phyloP scores from a whole-genome alignment of 2,888 invertebrate genomes.

The Rhingia rostrata region DNA sequence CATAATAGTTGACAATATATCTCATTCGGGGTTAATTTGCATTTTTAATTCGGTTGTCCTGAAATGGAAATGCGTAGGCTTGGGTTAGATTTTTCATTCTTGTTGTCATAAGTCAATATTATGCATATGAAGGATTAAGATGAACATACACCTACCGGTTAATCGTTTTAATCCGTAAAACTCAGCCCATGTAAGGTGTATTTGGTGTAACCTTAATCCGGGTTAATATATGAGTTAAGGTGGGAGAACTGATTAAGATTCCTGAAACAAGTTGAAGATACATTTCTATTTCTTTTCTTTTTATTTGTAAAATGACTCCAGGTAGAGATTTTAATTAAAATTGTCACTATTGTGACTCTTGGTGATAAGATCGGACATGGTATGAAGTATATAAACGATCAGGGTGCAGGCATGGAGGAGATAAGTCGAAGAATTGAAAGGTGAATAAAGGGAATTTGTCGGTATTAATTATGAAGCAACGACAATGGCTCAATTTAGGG shows the following conservation, averaged over 20 bases:
- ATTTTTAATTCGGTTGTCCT: slow-evolving; percentile 39
- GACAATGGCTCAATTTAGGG: not conserved
- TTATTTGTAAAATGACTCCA: not conserved
- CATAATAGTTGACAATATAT: slow-evolving; percentile 20
- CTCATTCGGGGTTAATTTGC: slow-evolving; percentile 14
- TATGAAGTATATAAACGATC: not conserved
- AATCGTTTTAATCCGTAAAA: slow-evolving; percentile 35
- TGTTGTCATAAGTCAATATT: slow-evolving; percentile 17
- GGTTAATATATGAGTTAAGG: slow-evolving; percentile 40
- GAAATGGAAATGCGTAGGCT: slow-evolving; percentile 1
- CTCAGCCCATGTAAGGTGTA: slow-evolving; percentile 9
- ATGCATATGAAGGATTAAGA: slow-evolving; percentile 41
- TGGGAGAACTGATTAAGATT: slow-evolving; percentile 33
- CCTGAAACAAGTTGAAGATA: not conserved
- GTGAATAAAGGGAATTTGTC: not conserved
- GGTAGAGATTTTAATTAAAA: slow-evolving; percentile 3
- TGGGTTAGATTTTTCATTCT: not conserved
- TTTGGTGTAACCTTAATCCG: slow-evolving; percentile 38
- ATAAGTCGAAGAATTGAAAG: too few species aligned
- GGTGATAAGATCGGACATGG: slow-evolving; percentile 2
- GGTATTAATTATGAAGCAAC: not conserved
- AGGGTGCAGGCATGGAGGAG: too few species aligned
- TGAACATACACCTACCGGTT: slow-evolving; percentile 5
- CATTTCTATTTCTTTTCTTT: not conserved
- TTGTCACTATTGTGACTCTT: slow-evolving; percentile 6